Evolutionary conservation across 2,797 vertebrate species (phyloP), one percentile per base, ranked within the genome.

Genomic region (Taeniopygia guttata): DNA sequence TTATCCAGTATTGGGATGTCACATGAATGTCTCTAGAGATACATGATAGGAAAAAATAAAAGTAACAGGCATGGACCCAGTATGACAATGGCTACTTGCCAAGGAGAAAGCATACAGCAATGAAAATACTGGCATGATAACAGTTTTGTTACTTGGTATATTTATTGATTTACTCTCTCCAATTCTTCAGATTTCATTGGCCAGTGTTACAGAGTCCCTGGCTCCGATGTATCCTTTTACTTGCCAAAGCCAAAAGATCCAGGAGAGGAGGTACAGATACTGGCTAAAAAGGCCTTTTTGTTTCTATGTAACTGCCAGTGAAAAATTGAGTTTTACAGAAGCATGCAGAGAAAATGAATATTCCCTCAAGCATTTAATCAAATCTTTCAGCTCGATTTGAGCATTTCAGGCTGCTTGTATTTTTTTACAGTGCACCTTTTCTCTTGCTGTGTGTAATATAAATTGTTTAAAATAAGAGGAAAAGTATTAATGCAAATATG

Each of bases 321-420:
- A 90, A 90, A 91, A 82, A 27, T 27, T 16, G 48, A 86, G 29
- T 52, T 85, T 75, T 55, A 86, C 45, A 66, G 76, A 88, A 84
- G 43, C 82, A 77, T 51, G 58, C 30, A 85, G 72, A 78, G 87
- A 95, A 95, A 95, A 93, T 60, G 3, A 90, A 60, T 87, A 76
- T 62, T 89, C 62, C 51, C 55, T 84, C 52, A 91, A 76, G 70
- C 74, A 84, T 84, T 95, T 84, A 90, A 90, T 89, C 45, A 82
- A 88, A 56, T 48, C 32, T 79, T 87, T 73, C 67, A 74, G 80
- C 32, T 89, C 5, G 22, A 55, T 88, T 92, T 70, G 27, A 73
- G 29, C 20, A 14, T 67, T 90, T 90, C 48, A 66, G 38, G 30
- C 21, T 79, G 32, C 45, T 93, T 75, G 14, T 66, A 34, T n/a